A percentile compares a stretch with the other conserved stretches of the same genome.
These are phyloP conservation scores for Ondatra zibethicus DNA, from an alignment of 2,113 vertebrate species.

Conservation along the genomic window DNA sequence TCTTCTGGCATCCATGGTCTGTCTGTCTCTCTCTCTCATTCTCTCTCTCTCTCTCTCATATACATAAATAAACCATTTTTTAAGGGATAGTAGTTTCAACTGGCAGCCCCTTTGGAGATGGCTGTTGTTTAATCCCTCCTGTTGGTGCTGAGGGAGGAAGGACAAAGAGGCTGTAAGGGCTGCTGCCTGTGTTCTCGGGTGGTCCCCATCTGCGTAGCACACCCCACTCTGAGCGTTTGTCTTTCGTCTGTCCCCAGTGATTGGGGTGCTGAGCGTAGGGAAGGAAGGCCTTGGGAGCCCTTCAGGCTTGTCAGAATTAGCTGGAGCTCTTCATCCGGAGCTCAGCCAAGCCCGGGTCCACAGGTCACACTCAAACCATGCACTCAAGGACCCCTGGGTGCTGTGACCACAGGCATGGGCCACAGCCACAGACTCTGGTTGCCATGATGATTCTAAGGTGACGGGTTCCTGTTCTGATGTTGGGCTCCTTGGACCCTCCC, in stretches of 20 bases:
- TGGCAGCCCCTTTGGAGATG: background rate
- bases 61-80: background rate
- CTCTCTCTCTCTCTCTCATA: no score
- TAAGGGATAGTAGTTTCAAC: background rate
- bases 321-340: background rate
- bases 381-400: background rate
- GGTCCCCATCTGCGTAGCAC: background rate
- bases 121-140: no score
- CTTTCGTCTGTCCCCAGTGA: background rate
- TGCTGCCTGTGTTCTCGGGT: background rate
- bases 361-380: no score
- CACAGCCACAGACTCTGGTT: background rate
- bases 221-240: background rate
- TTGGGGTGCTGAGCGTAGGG: background rate
- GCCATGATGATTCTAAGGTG: fast-evolving
- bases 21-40: background rate
- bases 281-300: background rate
- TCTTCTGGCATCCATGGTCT: background rate
- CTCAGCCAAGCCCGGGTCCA: fast-evolving
- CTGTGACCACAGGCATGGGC: background rate
- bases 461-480: fast-evolving
- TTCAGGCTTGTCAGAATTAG: background rate
- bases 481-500: fast-evolving
- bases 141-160: background rate
- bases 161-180: background rate